Evolutionary conservation across 2,888 invertebrate species (phyloP), one percentile per base, ranked within the genome.

Genomic region (Drosophila flavopinicola): DNA sequence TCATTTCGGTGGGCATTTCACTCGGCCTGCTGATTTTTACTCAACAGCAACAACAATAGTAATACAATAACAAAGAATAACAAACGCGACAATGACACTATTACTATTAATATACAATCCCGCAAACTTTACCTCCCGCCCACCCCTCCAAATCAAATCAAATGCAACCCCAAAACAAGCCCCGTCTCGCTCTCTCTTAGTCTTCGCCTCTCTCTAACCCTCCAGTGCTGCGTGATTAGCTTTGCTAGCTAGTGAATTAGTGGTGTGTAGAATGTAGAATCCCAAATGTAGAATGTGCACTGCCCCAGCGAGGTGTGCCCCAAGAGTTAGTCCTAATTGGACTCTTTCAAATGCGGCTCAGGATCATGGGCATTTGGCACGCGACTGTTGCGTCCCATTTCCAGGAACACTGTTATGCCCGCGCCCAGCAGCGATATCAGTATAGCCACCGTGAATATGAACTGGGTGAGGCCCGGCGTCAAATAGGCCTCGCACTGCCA

Each of bases 21-120:
- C n/a, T n/a, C n/a, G n/a, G n/a, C n/a, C n/a, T n/a, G n/a, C 25
- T 10, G 5, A 1, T 11, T 15, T 25, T 24, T 25, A 13, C 13
- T 10, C 23, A 38, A 17, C n/a, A 30, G 20, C 27, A 57, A 49
- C 25, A 69, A 41, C 27, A 57, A 59, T 39, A 57, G 60, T 42
- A 65, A 44, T 13, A 83, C 60, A 64, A 63, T 65, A 64, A 49
- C 54, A 58, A 53, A 76, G 54, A 82, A 75, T 64, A 63, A 60
- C 59, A 63, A 63, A 60, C 49, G 73, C 83, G 82, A 85, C 82
- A 82, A 82, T 82, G 83, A 85, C 82, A 85, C 79, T 85, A 83
- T 82, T 68, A 72, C 65, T 64, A 73, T 68, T 60, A 68, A 73
- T 59, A 56, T 20, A 30, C 11, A 42, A 10, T 27, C 48, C 29